Conservation (phyloP, 2,888 invertebrate genomes). For the Tridacna crocea region DNA sequence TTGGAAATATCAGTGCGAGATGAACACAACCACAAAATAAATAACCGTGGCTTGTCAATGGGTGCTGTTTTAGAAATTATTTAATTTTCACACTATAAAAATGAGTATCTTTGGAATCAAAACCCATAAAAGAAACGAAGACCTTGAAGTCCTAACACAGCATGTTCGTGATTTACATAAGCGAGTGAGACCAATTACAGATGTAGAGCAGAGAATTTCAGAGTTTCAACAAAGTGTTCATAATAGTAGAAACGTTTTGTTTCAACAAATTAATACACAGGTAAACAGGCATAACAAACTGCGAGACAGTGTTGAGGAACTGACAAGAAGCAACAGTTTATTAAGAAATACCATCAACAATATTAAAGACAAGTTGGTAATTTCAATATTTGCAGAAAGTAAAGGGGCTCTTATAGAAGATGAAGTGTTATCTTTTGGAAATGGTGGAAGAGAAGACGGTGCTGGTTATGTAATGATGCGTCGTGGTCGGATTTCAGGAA, state of each 20-base stretch:
- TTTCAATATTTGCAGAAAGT: too few species aligned
- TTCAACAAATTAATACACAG: slow-evolving; percentile 32
- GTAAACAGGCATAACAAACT: slow-evolving; percentile 25
- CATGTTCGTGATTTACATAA: slow-evolving; percentile 37
- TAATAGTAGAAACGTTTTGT: too few species aligned
- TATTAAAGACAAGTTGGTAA: slow-evolving; percentile 32
- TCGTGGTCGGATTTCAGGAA: too few species aligned
- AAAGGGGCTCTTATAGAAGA: slow-evolving; percentile 30
- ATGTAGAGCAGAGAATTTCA: too few species aligned
- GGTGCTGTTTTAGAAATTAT: slow-evolving; percentile 44
- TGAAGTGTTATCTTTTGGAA: slow-evolving; percentile 41
- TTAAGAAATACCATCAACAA: slow-evolving; percentile 29
- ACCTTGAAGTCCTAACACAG: too few species aligned
- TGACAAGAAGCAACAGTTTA: slow-evolving; percentile 22
- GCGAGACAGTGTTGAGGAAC: slow-evolving; percentile 16
- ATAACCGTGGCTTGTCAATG: too few species aligned
- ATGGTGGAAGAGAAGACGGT: slow-evolving; percentile 39
- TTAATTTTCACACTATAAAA: slow-evolving; percentile 25
- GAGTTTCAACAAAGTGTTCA: too few species aligned
- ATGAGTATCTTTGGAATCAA: too few species aligned
- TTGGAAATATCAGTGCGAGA: too few species aligned
- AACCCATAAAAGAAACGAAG: too few species aligned
- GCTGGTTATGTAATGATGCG: slow-evolving; percentile 47
- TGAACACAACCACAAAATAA: too few species aligned
- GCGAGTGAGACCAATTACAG: too few species aligned